Percentiles rank a stretch among this genome's conserved stretches.
Conservation (phyloP, 1,140 invertebrate species). For the Ceratoteleas bidentatus region DNA sequence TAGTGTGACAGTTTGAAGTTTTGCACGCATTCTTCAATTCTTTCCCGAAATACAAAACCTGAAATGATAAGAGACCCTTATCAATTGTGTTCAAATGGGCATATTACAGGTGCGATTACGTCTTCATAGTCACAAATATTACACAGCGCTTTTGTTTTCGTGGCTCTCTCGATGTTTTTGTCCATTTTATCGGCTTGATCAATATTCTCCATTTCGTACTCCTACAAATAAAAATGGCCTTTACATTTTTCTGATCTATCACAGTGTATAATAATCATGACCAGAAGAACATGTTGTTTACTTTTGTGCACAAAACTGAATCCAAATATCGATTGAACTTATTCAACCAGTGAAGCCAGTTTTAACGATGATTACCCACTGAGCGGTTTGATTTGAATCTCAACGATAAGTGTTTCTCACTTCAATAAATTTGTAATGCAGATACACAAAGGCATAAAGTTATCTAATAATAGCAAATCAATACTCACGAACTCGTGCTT, state of each 20-base stretch:
- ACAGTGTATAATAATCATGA: too few species aligned
- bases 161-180: slow-evolving; percentile 11
- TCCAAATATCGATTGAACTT: background rate
- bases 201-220: slow-evolving; percentile 3
- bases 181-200: slow-evolving; percentile 17
- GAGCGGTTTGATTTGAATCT: slow-evolving; percentile 7
- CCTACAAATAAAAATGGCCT: background rate
- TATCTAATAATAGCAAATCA: slow-evolving; percentile 22
- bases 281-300: slow-evolving; percentile 1
- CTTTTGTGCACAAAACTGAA: background rate
- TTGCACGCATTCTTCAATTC: slow-evolving; percentile 12
- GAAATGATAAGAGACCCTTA: background rate
- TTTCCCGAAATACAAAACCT: slow-evolving; percentile 22
- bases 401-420: slow-evolving; percentile 20
- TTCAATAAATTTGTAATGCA: slow-evolving; percentile 29
- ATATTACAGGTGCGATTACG: too few species aligned
- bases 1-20: background rate
- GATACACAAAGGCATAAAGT: slow-evolving; percentile 10
- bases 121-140: background rate
- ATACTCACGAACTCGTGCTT: slow-evolving; percentile 7
- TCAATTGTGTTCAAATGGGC: background rate
- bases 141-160: slow-evolving; percentile 28
- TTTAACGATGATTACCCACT: slow-evolving; percentile 7
- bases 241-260: too few species aligned
- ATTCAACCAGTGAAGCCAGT: background rate